These are phyloP conservation scores for Oxygymnocypris stewartii DNA, from an alignment of 2,113 vertebrate genomes.

Conservation along the genomic window DNA sequence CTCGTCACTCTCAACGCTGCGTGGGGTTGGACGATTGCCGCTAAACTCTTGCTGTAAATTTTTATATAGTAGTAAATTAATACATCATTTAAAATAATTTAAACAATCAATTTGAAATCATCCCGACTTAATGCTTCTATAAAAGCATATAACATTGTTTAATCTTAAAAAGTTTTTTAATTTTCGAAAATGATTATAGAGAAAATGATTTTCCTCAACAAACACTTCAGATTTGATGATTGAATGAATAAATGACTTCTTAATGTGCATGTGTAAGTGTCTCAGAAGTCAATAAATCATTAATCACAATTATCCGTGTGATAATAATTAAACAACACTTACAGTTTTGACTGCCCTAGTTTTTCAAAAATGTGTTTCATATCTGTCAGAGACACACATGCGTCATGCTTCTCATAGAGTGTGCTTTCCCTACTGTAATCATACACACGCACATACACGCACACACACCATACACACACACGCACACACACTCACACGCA, in stretches of 20 bases:
- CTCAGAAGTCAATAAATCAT: not conserved
- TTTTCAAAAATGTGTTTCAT: not conserved
- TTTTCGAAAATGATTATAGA: not conserved
- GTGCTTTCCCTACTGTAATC: not conserved
- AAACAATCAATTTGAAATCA: not conserved
- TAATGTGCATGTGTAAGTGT: not conserved
- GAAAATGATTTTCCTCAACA: not conserved
- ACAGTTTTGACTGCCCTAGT: not conserved
- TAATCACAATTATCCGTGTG: not conserved
- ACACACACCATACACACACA: too few species aligned
- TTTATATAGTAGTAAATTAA: not conserved
- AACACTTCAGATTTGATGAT: not conserved
- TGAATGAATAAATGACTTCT: not conserved
- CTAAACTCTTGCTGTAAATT: too few species aligned
- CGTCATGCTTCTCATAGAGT: not conserved
- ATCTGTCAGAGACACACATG: conserved; percentile 1
- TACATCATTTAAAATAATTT: not conserved
- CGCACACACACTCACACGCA: too few species aligned
- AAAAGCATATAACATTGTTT: not conserved
- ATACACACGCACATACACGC: too few species aligned
- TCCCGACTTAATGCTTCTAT: too few species aligned
- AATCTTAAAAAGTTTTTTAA: not conserved
- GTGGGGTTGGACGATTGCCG: too few species aligned
- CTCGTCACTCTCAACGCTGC: too few species aligned
- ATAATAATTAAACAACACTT: not conserved